Evolutionary conservation across 2,113 vertebrate species (phyloP).

Genomic region (Cygnus buccinator): DNA sequence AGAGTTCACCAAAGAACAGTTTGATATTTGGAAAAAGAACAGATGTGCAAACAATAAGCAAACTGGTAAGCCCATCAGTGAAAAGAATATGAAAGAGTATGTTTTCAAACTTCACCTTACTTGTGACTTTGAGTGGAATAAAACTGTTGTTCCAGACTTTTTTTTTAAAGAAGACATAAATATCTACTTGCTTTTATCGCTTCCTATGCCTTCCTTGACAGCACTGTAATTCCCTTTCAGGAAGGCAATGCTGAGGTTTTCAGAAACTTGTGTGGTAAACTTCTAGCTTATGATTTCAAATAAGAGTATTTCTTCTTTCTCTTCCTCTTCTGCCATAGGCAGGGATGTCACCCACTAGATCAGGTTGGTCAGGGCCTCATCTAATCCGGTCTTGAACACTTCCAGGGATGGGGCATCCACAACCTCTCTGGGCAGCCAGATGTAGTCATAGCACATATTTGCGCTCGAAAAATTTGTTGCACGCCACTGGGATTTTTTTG

Average conservation of each 20-base stretch:
- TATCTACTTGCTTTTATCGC: neutral
- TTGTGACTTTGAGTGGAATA: neutral
- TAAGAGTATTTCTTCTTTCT: neutral
- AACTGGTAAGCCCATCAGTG: neutral
- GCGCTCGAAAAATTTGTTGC: neutral
- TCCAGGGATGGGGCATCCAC: too few relatives aligned
- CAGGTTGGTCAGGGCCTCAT: too few relatives aligned
- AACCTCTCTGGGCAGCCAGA: too few relatives aligned
- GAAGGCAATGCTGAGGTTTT: neutral
- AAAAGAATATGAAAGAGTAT: neutral
- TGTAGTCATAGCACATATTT: too few relatives aligned
- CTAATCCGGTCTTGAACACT: too few relatives aligned
- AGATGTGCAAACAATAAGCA: neutral
- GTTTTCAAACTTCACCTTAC: neutral
- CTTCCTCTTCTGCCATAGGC: neutral
- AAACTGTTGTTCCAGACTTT: neutral
- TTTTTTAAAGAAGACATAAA: neutral
- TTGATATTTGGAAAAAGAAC: neutral
- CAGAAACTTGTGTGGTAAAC: neutral
- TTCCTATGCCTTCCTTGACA: neutral
- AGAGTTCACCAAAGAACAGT: neutral
- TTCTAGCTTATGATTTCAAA: neutral
- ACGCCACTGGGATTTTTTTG: neutral
- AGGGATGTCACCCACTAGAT: too few relatives aligned
- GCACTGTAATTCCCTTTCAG: neutral